phyloP scores from a whole-genome alignment of 2,797 vertebrate genomes.

The Crocidura indochinensis region DNA sequence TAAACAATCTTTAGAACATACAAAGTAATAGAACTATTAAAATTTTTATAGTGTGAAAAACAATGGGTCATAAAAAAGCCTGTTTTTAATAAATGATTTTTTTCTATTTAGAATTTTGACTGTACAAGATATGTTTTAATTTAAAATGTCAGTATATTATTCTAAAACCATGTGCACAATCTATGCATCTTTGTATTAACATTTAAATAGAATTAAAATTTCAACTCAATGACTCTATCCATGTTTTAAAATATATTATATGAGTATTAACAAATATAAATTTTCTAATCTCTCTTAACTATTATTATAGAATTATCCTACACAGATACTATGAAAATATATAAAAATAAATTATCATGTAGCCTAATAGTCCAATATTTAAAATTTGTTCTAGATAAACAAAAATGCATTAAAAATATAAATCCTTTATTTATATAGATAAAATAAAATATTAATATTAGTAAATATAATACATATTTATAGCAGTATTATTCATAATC shows the following conservation, averaged over 20 bases:
- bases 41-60: no score
- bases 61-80: no score
- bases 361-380: conserved; percentile 28
- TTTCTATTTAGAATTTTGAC: not conserved
- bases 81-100: no score
- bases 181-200: conserved; percentile 9
- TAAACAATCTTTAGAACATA: no score
- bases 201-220: conserved; percentile 35
- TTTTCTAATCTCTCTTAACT: not conserved
- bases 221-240: not conserved
- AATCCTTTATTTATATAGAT: not conserved
- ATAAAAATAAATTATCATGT: not conserved
- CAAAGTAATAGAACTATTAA: not conserved
- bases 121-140: conserved; percentile 14
- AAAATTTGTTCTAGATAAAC: conserved; percentile 39
- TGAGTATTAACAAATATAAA: not conserved
- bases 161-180: not conserved
- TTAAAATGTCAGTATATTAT: not conserved
- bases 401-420: not conserved
- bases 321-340: not conserved
- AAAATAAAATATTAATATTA: not conserved
- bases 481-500: not conserved
- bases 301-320: conserved; percentile 25
- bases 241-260: no score
- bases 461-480: not conserved